These are phyloP conservation scores for Oscheius sp. DNA, from an alignment of 2,888 invertebrate species.

Conservation along the genomic window DNA sequence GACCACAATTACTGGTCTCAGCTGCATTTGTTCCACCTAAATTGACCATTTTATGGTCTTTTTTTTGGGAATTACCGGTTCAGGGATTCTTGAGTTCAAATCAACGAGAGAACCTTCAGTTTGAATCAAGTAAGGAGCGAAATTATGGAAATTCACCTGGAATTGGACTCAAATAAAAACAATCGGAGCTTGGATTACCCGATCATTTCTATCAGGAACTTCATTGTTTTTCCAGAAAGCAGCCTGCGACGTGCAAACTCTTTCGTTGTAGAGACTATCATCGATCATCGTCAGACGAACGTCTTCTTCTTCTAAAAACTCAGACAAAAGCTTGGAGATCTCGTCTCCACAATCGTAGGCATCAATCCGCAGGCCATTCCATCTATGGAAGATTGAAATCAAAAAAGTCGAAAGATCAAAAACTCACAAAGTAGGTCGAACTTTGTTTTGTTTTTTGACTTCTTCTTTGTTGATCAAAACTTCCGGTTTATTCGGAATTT, in stretches of 20 bases:
- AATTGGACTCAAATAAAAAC: too few species aligned
- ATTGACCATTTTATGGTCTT: neutral
- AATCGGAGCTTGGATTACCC: too few species aligned
- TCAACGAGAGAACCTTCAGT: conserved; percentile 60
- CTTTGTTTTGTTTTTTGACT: conserved; percentile 37
- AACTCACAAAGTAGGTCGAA: conserved; percentile 42
- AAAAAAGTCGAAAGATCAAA: conserved; percentile 20
- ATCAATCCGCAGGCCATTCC: conserved; percentile 52
- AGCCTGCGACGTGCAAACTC: conserved; percentile 41
- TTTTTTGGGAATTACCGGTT: conserved; percentile 5
- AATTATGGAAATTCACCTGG: conserved; percentile 50
- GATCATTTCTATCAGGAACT: conserved; percentile 47
- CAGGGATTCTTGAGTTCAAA: conserved; percentile 46
- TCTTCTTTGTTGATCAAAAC: conserved; percentile 38
- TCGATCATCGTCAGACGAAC: conserved; percentile 58
- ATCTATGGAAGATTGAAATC: neutral
- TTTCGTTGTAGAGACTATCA: conserved; percentile 56
- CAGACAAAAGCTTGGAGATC: conserved; percentile 46
- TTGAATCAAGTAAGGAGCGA: conserved; percentile 57
- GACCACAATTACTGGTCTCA: conserved; percentile 63
- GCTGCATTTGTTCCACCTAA: conserved; percentile 50
- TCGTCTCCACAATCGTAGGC: conserved; percentile 65
- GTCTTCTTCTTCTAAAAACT: conserved; percentile 45
- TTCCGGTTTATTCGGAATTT: conserved; percentile 30
- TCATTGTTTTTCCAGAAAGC: conserved; percentile 55